Percentiles rank a stretch among this genome's conserved stretches.
Conservation (phyloP, 2,113 vertebrate genomes). For the Phalacrocorax pelagicus region DNA sequence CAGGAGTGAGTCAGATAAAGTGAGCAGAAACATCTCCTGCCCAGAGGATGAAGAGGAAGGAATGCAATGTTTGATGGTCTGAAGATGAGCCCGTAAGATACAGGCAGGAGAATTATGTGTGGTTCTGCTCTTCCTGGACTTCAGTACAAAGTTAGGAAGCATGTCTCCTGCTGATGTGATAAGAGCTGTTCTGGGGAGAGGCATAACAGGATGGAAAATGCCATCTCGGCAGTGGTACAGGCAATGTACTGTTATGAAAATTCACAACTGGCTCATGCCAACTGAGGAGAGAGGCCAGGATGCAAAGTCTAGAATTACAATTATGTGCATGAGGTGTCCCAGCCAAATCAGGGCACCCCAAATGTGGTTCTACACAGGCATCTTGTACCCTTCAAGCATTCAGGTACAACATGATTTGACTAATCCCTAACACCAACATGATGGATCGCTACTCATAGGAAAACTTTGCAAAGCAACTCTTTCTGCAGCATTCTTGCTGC, state of each 20-base stretch:
- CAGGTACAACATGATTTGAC: background rate
- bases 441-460: background rate
- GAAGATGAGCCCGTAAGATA: background rate
- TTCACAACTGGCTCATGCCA: rapidly evolving
- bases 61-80: rapidly evolving
- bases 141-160: background rate
- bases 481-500: background rate
- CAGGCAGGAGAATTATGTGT: background rate
- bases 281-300: background rate
- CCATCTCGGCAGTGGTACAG: rapidly evolving
- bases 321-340: background rate
- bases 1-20: background rate
- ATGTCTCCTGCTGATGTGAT: background rate
- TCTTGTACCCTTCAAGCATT: background rate
- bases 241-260: background rate
- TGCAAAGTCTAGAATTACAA: background rate
- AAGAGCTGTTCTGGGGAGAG: background rate
- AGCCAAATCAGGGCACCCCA: background rate
- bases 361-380: background rate
- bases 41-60: background rate
- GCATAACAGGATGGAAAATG: background rate
- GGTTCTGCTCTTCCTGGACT: background rate
- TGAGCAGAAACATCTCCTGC: background rate
- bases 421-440: too few relatives aligned
- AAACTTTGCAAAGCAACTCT: background rate